A percentile compares a stretch with the other conserved stretches of the same genome.
Conservation (phyloP, 1,140 invertebrate genomes). For the Drosophila lacertosa region DNA sequence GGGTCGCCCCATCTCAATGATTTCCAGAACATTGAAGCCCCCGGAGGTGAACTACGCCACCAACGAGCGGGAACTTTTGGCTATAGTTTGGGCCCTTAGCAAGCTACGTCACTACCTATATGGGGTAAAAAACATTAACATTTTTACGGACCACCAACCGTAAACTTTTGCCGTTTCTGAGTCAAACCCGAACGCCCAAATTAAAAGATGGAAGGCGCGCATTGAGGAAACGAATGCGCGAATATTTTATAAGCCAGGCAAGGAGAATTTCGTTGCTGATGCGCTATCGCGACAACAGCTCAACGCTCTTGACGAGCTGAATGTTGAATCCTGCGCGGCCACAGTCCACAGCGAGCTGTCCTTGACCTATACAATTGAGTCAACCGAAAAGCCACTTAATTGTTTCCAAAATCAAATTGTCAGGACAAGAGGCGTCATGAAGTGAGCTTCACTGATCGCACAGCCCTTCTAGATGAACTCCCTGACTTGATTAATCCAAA, state of each 20-base stretch:
- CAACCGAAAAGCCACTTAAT: background rate
- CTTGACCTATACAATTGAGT: too few relatives aligned
- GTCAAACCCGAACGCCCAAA: background rate
- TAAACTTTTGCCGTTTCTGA: background rate
- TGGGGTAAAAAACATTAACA: background rate
- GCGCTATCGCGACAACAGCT: background rate
- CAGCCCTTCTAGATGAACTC: too few relatives aligned
- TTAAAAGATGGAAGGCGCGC: background rate
- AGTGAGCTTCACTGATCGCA: too few relatives aligned
- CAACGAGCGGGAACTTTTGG: background rate
- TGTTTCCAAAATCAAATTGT: too few relatives aligned
- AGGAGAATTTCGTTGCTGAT: too few relatives aligned
- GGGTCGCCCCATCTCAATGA: constrained; percentile 1
- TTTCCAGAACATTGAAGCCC: background rate
- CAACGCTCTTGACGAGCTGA: too few relatives aligned
- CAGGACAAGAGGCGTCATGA: background rate
- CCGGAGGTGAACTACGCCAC: background rate
- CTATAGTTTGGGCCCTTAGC: background rate
- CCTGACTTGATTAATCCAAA: too few relatives aligned
- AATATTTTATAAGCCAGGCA: too few relatives aligned
- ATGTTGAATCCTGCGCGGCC: background rate
- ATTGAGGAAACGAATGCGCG: background rate
- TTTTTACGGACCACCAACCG: too few relatives aligned
- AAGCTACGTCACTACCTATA: background rate
- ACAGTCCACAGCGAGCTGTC: background rate